phyloP scores from a whole-genome alignment of 2,113 vertebrate genomes.

The Ictidomys tridecemlineatus region DNA sequence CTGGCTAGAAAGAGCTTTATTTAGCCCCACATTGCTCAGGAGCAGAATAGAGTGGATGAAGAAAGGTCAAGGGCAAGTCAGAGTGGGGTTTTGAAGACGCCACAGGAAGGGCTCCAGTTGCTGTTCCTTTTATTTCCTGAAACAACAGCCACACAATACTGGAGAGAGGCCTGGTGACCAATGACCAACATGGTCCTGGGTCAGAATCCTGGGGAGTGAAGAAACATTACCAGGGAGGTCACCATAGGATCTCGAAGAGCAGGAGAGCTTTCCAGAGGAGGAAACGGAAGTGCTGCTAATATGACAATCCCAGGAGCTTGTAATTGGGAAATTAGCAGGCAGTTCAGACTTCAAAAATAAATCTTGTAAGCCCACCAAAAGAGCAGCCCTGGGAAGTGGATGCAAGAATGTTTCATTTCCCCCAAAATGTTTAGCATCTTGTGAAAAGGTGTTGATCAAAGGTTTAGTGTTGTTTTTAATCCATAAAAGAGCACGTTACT shows the following conservation, averaged over 20 bases:
- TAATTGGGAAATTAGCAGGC: conserved; percentile 58
- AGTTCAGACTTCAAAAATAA: conserved; percentile 56
- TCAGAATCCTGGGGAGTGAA: not conserved
- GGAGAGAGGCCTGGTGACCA: not conserved
- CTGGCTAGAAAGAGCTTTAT: not conserved
- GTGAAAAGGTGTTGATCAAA: conserved; percentile 74
- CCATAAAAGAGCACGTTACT: not conserved
- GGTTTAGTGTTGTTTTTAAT: conserved; percentile 63
- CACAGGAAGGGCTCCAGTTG: fast-evolving
- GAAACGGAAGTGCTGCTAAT: not conserved
- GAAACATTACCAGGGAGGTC: not conserved
- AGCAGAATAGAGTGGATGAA: not conserved
- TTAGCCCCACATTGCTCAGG: not conserved
- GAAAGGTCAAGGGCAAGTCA: not conserved
- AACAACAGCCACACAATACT: not conserved
- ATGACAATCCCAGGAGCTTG: not conserved
- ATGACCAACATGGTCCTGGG: not conserved
- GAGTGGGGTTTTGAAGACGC: fast-evolving
- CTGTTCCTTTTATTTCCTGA: not conserved
- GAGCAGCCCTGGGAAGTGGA: conserved; percentile 49
- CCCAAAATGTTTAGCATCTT: conserved; percentile 60
- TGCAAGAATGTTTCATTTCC: conserved; percentile 39
- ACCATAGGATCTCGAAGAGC: not conserved
- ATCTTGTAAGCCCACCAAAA: conserved; percentile 51
- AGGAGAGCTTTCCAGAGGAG: not conserved